Evolutionary conservation across 2,888 invertebrate species (phyloP).

Genomic region (Dryobotodes eremita): DNA sequence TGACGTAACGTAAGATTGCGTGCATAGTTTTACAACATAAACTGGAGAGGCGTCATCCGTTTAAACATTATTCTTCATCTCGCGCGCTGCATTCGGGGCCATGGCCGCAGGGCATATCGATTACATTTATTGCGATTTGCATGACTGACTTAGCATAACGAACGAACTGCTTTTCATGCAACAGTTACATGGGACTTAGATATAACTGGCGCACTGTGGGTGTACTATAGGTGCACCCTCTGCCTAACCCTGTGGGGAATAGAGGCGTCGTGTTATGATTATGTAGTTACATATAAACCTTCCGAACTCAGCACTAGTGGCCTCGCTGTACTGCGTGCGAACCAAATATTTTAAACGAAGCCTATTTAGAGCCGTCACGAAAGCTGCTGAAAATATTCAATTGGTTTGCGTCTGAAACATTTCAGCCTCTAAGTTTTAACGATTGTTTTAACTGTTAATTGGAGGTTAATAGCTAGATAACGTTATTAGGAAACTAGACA

Average conservation of each 20-base stretch:
- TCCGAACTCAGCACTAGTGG: slow-evolving; percentile 14
- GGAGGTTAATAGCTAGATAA: slow-evolving; percentile 25
- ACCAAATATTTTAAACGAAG: slow-evolving; percentile 33
- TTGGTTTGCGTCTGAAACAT: slow-evolving; percentile 31
- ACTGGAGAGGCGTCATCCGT: slow-evolving; percentile 71
- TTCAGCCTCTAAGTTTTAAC: slow-evolving; percentile 5
- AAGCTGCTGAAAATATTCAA: slow-evolving; percentile 46
- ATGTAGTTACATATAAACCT: slow-evolving; percentile 9
- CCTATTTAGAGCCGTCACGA: slow-evolving; percentile 52
- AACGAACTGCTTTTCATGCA: slow-evolving; percentile 62
- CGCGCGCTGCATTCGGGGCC: slow-evolving; percentile 83
- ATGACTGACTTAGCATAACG: slow-evolving; percentile 72
- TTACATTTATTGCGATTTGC: slow-evolving; percentile 83
- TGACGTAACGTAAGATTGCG: slow-evolving; percentile 67
- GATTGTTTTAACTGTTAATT: slow-evolving; percentile 34
- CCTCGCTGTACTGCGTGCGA: slow-evolving; percentile 56
- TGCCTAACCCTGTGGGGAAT: background rate
- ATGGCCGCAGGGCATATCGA: slow-evolving; percentile 84
- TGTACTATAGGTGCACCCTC: background rate
- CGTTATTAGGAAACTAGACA: slow-evolving; percentile 33
- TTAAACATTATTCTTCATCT: slow-evolving; percentile 84
- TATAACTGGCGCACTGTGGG: background rate
- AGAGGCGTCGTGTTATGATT: background rate
- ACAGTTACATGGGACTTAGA: slow-evolving; percentile 26
- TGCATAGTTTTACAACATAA: slow-evolving; percentile 78